Percentiles rank a stretch among this genome's conserved stretches.
Evolutionary conservation across 1,140 invertebrate genomes (phyloP).

Genomic region (Melitaea cinxia): DNA sequence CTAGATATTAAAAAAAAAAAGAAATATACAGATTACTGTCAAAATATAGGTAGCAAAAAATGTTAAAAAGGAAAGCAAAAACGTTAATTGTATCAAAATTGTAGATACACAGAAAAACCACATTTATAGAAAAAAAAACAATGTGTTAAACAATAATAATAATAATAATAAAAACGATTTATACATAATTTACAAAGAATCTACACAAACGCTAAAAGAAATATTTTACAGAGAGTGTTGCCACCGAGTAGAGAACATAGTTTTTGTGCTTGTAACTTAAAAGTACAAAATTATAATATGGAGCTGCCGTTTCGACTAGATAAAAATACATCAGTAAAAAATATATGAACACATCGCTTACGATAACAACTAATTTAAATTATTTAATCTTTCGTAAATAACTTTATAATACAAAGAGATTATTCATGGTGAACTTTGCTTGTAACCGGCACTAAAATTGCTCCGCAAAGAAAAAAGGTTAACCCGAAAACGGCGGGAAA

Average conservation of each 20-base stretch:
- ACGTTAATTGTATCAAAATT: neutral
- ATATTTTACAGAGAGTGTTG: constrained; percentile 9
- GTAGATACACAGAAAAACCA: neutral
- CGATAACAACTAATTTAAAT: neutral
- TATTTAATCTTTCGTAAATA: neutral
- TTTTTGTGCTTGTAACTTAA: constrained; percentile 17
- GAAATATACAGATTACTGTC: neutral
- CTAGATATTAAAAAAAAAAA: neutral
- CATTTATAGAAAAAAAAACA: neutral
- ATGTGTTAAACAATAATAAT: neutral
- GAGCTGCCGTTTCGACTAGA: constrained; percentile 66
- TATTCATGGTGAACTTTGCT: neutral
- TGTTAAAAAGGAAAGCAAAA: neutral
- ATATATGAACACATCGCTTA: constrained; percentile 41
- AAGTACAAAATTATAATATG: constrained; percentile 23
- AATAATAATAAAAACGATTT: neutral
- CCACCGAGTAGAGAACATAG: neutral
- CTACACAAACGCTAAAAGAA: neutral
- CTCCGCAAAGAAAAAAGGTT: neutral
- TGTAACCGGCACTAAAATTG: neutral
- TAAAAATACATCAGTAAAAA: constrained; percentile 39
- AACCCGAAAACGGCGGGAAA: neutral
- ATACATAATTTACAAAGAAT: constrained; percentile 5
- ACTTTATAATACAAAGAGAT: neutral
- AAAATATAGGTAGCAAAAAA: too few species aligned